Conservation (phyloP, 2,888 invertebrate species). For the Octodonta nipae region DNA sequence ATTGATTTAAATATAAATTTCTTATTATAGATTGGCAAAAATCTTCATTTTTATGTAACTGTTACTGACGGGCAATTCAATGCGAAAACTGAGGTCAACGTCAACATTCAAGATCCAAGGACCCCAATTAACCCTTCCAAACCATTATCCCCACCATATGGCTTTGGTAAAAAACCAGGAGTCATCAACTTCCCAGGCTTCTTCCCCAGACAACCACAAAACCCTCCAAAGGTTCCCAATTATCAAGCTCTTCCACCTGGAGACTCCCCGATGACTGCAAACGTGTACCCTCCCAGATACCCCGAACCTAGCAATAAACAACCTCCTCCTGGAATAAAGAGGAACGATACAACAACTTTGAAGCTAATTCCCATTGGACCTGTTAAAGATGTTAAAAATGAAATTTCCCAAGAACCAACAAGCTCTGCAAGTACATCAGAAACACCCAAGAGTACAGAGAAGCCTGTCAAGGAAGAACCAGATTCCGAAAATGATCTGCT, state of each 20-base stretch:
- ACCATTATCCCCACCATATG: conserved; percentile 18
- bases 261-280: too few relatives aligned
- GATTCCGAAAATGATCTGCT: conserved; percentile 15
- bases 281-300: too few relatives aligned
- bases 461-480: conserved; percentile 6
- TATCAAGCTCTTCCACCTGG: too few relatives aligned
- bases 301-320: conserved; percentile 18
- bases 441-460: conserved; percentile 3
- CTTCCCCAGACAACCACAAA: conserved; percentile 20
- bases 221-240: conserved; percentile 12
- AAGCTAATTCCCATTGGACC: conserved; percentile 11
- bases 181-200: conserved; percentile 16
- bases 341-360: conserved; percentile 12
- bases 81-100: conserved; percentile 55
- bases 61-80: conserved; percentile 51
- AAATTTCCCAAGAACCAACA: conserved; percentile 8
- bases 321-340: too few relatives aligned
- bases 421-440: conserved; percentile 9
- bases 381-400: conserved; percentile 7
- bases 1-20: too few relatives aligned
- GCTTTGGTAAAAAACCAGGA: conserved; percentile 11
- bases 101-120: conserved; percentile 42
- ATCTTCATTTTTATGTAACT: conserved; percentile 54
- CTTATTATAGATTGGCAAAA: conserved; percentile 57
- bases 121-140: conserved; percentile 12